These are phyloP conservation scores for Oxyscelio sp. DNA, from an alignment of 2,888 invertebrate species.

Conservation along the genomic window DNA sequence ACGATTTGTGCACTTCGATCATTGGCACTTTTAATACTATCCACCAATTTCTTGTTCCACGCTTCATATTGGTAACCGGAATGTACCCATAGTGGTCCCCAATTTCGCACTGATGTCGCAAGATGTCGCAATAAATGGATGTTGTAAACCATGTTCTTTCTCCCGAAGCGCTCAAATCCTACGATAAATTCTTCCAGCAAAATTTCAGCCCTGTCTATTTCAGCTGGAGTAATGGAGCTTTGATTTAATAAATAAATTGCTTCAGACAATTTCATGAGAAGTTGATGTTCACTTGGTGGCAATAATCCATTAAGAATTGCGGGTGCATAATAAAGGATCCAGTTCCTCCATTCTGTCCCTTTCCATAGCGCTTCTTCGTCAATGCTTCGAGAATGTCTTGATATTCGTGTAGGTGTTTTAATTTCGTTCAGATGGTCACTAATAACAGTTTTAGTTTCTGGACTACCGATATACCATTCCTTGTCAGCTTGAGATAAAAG, in stretches of 20 bases:
- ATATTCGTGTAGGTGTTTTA: not conserved
- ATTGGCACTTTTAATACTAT: constrained; percentile 20
- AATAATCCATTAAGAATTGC: not conserved
- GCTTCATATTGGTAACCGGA: constrained; percentile 38
- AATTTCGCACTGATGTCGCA: constrained; percentile 22
- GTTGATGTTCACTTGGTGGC: not conserved
- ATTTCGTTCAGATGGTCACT: not conserved
- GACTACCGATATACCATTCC: not conserved
- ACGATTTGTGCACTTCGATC: constrained; percentile 22
- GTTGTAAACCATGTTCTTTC: constrained; percentile 28
- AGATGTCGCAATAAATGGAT: constrained; percentile 34
- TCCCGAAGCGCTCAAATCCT: constrained; percentile 21
- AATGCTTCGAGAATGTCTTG: not conserved
- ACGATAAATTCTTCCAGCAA: constrained; percentile 16
- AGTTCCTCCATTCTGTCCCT: constrained; percentile 46
- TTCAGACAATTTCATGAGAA: constrained; percentile 17
- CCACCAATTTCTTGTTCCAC: constrained; percentile 17
- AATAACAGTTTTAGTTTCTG: not conserved
- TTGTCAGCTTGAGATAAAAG: not conserved
- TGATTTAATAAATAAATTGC: constrained; percentile 19
- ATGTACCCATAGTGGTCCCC: constrained; percentile 46
- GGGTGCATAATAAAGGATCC: constrained; percentile 29
- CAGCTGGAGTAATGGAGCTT: constrained; percentile 1
- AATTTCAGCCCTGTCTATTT: constrained; percentile 11
- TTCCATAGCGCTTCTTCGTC: constrained; percentile 19